Evolutionary conservation across 2,113 vertebrate species (phyloP), one percentile per base, ranked within the genome.

Genomic region (Aplodontia rufa): DNA sequence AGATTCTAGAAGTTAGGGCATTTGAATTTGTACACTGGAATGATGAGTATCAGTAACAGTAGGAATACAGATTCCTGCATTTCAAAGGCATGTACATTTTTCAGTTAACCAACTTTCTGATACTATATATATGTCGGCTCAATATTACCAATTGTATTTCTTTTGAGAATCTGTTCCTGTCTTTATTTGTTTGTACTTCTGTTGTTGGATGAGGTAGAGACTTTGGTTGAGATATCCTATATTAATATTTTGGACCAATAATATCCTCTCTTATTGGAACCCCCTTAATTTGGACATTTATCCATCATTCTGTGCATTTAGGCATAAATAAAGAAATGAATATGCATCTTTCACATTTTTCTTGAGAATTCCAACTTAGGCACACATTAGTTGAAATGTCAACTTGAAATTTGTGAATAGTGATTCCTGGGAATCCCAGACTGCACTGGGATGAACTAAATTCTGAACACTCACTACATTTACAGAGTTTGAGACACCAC

Each of bases 161-260:
- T 94, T 86, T 47, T n/a, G 37, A 87, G 30, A 60, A 40, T 2
- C 2, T 78, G 16, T 40, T 72, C 55, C 17, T 4, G 66, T 55
- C 71, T 88, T 72, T 42, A 68, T 90, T 92, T 95, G 30, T 72
- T 42, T 74, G 37, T 82, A 37, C 24, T 87, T 83, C 40, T 78
- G 8, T 28, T 62, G 42, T 45, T 94, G 42, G 12, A 19, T 74
- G 66, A 83, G 49, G 17, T 32, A 55, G 26, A 92, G 80, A n/a
- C 2, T 60, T 74, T 55, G 16, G 3, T 71, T 74, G 49, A 45
- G 37, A 40, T 71, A 72, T 22, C 47, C 47, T 11, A 32, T 7
- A 6, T 16, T 53, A 19, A 35, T 47, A 13, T 49, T 93, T 72
- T 32, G 12, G 68, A 86, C 51, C 9, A 64, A 49, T 60, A 87